Base-by-base conservation (phyloP, 2,113 vertebrate genomes). In the Dicaeum eximium region DNA sequence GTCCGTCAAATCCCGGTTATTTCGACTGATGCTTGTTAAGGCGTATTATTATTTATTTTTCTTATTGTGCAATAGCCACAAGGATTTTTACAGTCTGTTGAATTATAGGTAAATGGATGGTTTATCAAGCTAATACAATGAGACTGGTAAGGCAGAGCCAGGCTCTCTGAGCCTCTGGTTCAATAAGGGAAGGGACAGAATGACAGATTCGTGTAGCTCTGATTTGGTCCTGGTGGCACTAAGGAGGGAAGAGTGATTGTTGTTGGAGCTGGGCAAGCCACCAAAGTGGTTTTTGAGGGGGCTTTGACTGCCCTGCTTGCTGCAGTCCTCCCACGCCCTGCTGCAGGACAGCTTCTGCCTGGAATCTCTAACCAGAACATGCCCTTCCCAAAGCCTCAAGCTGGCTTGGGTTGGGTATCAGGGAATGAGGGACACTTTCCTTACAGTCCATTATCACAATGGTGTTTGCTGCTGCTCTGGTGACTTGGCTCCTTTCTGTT, bases 91-190 rank as follows among this genome's bases (percentile, higher is more conserved):
- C 79, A 94, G 93, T 74, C 90, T 72, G 88, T 67, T 95, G 93
- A 80, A 69, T 93, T 88, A 81, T 69, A 95, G 95, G 95, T 96
- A 84, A 96, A 79, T 0, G 80, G 37, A 65, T 89, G 93, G 86
- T 96, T 96, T 96, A 91, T 94, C 93, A 92, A 50, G 88, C 57
- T 96, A 96, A 97, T 96, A 57, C 75, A 94, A 88, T 86, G 88
- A 97, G 96, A 96, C 75, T 86, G 90, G 70, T 65, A 67, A 79
- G 23, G 14, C 75, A 86, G 77, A 95, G 57, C 45, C 56, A 54
- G 64, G 30, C 47, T 88, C 56, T 88, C 61, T 71, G 85, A 95
- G 92, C 82, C 82, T 86, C 92, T 92, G 57, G 72, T 96, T 83
- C 86, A 95, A 75, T 75, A 81, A 92, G 65, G 69, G 57, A 94